Base-by-base conservation (phyloP, 2,797 vertebrate species). In the Platalea minor region DNA sequence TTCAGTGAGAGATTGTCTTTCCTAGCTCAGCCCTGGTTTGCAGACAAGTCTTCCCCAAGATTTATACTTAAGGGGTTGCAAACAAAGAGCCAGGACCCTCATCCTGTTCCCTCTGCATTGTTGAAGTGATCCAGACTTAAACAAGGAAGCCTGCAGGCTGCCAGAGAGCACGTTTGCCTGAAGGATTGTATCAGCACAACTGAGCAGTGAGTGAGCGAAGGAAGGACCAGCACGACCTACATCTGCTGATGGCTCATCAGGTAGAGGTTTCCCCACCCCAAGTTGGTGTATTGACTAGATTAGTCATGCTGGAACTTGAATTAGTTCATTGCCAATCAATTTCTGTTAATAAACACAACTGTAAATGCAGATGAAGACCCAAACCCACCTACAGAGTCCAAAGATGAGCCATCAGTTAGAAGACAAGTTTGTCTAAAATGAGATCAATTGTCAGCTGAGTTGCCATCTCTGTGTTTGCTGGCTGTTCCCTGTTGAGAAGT, bases 81-180 rank as follows among this genome's bases (percentile, higher is more conserved):
- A 59, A 81, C 26, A 60, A 59, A 77, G 8, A 72, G 17, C 21
- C 13, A 54, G 59, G n/a, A 54, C 14, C 16, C 50, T 86, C 2
- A 0, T 61, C 24, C 41, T 73, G 24, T 64, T 76, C 25, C 14
- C 13, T 48, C 39, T 41, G 10, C 53, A 17, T 6, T 85, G 82
- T 81, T 64, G 10, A 54, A 81, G 53, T 48, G 41, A 89, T 39
- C 17, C 1, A 1, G 35, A 41, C 17, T 54, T 73, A 60, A 72
- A 50, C 29, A 64, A 51, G 39, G 31, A 85, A 48, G 35, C 5
- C 28, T 33, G 33, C 18, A 39, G 28, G 35, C 70, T 86, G 12
- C 76, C 5, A 7, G 28, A 65, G 53, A 72, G 13, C n/a, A 37
- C 0, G 0, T 21, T 63, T 5, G 16, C 35, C 45, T 2, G 1